These are phyloP conservation scores for Drosophila carrolli DNA, from an alignment of 1,140 invertebrate species.

Conservation along the genomic window DNA sequence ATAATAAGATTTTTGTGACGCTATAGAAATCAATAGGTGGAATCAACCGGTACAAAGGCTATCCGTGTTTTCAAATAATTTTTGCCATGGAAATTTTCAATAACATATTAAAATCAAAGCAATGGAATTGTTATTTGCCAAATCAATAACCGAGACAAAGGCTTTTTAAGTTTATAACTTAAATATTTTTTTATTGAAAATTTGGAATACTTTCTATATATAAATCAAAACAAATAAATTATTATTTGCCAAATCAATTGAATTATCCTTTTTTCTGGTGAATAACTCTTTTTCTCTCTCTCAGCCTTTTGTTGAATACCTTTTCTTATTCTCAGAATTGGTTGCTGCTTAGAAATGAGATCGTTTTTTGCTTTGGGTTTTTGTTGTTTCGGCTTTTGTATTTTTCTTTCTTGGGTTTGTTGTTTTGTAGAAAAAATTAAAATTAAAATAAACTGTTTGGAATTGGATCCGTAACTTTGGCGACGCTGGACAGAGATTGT, in stretches of 20 bases:
- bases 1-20: constrained; percentile 44
- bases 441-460: constrained; percentile 61
- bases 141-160: constrained; percentile 3
- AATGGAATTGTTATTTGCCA: not conserved
- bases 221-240: constrained; percentile 48
- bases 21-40: not conserved
- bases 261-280: constrained; percentile 24
- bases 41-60: constrained; percentile 20
- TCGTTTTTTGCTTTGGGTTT: constrained; percentile 21
- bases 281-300: constrained; percentile 6
- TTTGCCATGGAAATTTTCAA: constrained; percentile 21
- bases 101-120: not conserved
- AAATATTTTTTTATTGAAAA: not conserved
- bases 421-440: constrained; percentile 32
- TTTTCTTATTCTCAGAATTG: constrained; percentile 68
- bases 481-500: constrained; percentile 34
- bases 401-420: constrained; percentile 40
- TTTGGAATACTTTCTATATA: constrained; percentile 11
- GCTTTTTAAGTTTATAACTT: not conserved
- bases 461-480: constrained; percentile 72
- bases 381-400: constrained; percentile 15
- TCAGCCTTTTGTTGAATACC: constrained; percentile 52
- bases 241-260: constrained; percentile 60
- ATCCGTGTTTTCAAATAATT: constrained; percentile 15
- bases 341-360: constrained; percentile 43